A percentile compares a stretch with the other conserved stretches of the same genome.
phyloP scores from a whole-genome alignment of 2,888 invertebrate genomes.

The Oithona nana region DNA sequence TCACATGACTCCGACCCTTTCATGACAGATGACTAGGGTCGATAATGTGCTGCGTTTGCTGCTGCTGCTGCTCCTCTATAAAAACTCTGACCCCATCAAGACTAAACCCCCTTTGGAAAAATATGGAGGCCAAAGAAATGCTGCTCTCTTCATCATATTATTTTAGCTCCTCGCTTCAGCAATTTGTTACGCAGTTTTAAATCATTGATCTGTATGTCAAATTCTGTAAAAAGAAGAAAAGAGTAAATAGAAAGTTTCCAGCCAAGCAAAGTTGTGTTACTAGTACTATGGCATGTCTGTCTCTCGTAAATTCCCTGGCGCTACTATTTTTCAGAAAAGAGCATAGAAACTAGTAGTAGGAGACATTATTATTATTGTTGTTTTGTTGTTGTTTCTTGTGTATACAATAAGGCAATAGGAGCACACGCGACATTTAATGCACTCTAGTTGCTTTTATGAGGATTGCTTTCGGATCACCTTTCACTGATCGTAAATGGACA shows the following conservation, averaged over 20 bases:
- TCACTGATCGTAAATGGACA: too few relatives aligned
- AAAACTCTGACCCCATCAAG: too few relatives aligned
- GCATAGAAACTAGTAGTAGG: background rate
- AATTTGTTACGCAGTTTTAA: background rate
- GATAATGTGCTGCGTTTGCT: too few relatives aligned
- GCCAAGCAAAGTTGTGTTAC: background rate
- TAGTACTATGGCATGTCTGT: background rate
- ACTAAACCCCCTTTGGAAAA: too few relatives aligned
- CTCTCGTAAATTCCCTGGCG: background rate
- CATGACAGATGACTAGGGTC: too few relatives aligned
- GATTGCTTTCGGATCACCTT: background rate
- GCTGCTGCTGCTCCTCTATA: too few relatives aligned
- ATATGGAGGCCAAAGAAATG: too few relatives aligned
- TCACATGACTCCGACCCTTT: too few relatives aligned
- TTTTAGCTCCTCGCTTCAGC: background rate
- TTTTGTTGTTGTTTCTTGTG: background rate
- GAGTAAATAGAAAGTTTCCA: background rate
- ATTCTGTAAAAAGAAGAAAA: background rate
- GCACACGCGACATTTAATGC: background rate
- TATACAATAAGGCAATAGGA: background rate
- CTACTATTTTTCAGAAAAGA: background rate
- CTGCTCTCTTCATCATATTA: too few relatives aligned
- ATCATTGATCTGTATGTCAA: background rate
- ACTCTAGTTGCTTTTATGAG: background rate
- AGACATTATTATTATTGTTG: background rate